Percentiles rank a stretch among this genome's conserved stretches.
Evolutionary conservation across 2,797 vertebrate genomes (phyloP).

Genomic region (Chiloscyllium punctatum): DNA sequence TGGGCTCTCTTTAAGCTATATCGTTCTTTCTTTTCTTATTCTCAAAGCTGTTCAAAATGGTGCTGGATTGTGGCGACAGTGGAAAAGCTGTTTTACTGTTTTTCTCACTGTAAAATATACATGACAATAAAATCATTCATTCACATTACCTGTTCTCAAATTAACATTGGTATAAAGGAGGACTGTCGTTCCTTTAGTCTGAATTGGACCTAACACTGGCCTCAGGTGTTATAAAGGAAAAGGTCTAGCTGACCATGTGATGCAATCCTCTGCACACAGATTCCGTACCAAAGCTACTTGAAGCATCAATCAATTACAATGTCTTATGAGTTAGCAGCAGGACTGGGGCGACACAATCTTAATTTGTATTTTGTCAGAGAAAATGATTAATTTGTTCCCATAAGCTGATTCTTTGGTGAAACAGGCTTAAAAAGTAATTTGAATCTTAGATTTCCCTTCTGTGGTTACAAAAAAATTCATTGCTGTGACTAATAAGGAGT

Average conservation of each 20-base stretch:
- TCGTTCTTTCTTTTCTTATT: too few relatives aligned
- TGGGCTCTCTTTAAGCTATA: too few relatives aligned
- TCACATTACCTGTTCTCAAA: neutral
- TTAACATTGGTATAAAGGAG: neutral
- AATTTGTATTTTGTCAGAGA: neutral
- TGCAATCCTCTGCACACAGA: neutral
- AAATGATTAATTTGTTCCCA: neutral
- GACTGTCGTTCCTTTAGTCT: neutral
- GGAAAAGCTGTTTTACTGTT: too few relatives aligned
- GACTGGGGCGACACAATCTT: neutral
- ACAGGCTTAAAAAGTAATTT: neutral
- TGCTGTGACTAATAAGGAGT: neutral
- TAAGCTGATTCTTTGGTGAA: neutral
- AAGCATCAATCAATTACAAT: neutral
- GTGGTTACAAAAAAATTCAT: neutral
- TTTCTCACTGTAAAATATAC: too few relatives aligned
- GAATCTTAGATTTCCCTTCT: neutral
- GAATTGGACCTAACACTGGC: neutral
- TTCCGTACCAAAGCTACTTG: neutral
- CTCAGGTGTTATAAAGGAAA: neutral
- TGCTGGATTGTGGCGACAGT: too few relatives aligned
- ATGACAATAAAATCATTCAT: too few relatives aligned
- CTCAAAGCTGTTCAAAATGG: too few relatives aligned
- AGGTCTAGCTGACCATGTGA: neutral
- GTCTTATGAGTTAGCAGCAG: too few relatives aligned